Conservation (phyloP, 1,140 invertebrate species). For the Anastatus disparis region DNA sequence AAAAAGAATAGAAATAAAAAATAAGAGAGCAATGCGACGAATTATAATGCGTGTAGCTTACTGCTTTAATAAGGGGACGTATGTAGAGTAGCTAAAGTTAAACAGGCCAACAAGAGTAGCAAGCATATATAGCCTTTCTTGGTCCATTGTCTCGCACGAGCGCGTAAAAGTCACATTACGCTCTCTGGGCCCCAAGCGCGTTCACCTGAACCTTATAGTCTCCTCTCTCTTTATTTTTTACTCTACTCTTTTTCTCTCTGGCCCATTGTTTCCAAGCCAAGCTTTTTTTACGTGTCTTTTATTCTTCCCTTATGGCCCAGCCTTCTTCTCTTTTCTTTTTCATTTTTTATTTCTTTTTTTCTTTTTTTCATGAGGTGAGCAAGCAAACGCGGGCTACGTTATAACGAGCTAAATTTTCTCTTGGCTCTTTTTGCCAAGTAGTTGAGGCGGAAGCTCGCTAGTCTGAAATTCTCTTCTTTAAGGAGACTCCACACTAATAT, state of each 20-base stretch:
- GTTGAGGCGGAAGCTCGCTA: too few species aligned
- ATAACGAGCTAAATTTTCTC: constrained; percentile 16
- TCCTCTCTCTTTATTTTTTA: too few species aligned
- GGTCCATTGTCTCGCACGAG: constrained; percentile 58
- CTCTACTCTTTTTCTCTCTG: constrained; percentile 37
- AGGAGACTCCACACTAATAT: background rate
- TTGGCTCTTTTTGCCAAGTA: background rate
- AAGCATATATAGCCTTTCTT: too few species aligned
- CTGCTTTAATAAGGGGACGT: constrained; percentile 62
- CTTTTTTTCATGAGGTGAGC: constrained; percentile 28
- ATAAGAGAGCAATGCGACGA: constrained; percentile 40
- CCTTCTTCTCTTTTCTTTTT: too few species aligned
- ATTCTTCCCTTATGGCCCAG: constrained; percentile 48
- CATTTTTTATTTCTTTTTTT: too few species aligned
- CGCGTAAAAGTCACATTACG: too few species aligned
- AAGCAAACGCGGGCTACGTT: background rate
- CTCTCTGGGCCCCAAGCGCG: constrained; percentile 29
- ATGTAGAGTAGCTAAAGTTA: constrained; percentile 62
- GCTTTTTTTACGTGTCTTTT: too few species aligned
- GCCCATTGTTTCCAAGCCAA: constrained; percentile 52
- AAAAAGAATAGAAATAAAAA: too few species aligned
- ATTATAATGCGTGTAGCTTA: constrained; percentile 59
- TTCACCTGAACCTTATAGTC: too few species aligned
- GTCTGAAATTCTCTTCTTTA: background rate
- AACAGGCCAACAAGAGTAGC: too few species aligned